Evolutionary conservation across 2,797 vertebrate species (phyloP).

Genomic region (Manis pentadactyla): DNA sequence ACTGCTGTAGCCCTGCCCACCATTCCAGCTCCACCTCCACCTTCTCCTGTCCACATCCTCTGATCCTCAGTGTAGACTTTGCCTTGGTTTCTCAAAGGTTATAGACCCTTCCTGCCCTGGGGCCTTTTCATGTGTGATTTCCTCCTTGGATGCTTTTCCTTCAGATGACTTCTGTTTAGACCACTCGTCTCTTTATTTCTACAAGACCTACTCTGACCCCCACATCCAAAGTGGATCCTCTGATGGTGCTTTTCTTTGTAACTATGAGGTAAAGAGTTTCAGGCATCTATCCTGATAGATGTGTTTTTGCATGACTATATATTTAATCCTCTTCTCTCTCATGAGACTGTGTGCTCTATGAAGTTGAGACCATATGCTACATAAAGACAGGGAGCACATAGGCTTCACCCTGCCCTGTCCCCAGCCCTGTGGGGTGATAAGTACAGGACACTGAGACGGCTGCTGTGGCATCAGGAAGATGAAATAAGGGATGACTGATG

Average conservation of each 20-base stretch:
- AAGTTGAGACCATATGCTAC: neutral
- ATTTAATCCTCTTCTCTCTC: neutral
- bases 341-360: rapidly evolving
- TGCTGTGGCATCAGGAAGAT: neutral
- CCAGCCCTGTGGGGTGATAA: neutral
- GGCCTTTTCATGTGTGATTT: neutral
- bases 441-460: neutral
- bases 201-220: neutral
- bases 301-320: neutral
- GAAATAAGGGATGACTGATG: neutral
- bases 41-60: neutral
- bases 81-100: neutral
- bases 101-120: neutral
- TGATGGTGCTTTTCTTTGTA: neutral
- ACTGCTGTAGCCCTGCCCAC: rapidly evolving
- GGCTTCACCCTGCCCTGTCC: neutral
- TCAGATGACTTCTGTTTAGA: neutral
- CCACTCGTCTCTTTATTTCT: neutral
- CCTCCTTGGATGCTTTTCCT: neutral
- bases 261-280: neutral
- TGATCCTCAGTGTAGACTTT: neutral
- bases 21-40: rapidly evolving
- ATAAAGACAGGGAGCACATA: rapidly evolving
- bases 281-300: neutral
- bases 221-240: neutral